Conservation (phyloP, 1,140 invertebrate species). For the Probaryconus sp. region DNA sequence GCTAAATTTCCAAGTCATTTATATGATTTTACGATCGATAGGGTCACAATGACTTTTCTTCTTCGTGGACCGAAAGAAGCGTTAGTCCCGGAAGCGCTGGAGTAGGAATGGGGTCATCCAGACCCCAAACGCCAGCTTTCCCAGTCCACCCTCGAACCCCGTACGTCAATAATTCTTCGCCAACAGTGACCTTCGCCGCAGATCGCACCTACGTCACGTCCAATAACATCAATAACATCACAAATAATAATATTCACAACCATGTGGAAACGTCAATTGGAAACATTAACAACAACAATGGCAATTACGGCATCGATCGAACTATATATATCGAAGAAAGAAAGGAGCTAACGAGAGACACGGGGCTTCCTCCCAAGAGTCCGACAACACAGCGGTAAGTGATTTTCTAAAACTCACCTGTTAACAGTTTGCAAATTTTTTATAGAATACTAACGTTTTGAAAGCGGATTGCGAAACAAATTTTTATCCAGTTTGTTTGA, state of each 20-base stretch:
- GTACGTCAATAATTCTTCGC: slow-evolving; percentile 83
- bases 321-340: slow-evolving; percentile 75
- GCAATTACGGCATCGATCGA: slow-evolving; percentile 66
- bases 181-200: slow-evolving; percentile 79
- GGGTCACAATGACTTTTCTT: slow-evolving; percentile 82
- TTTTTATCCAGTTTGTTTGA: no score
- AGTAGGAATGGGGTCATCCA: slow-evolving; percentile 76
- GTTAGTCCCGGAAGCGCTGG: slow-evolving; percentile 79
- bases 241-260: slow-evolving; percentile 63
- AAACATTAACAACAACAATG: slow-evolving; percentile 66
- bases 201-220: slow-evolving; percentile 68
- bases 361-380: slow-evolving; percentile 84
- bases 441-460: not conserved
- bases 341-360: slow-evolving; percentile 78
- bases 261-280: slow-evolving; percentile 39
- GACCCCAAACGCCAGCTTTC: slow-evolving; percentile 93
- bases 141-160: slow-evolving; percentile 93
- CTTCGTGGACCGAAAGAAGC: slow-evolving; percentile 81
- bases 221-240: slow-evolving; percentile 69
- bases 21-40: no score
- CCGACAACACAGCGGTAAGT: slow-evolving; percentile 84
- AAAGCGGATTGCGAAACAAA: no score
- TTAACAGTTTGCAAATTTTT: no score
- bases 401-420: no score
- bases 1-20: slow-evolving; percentile 76